These are phyloP conservation scores for Phymanthus crucifer DNA, from an alignment of 92 coral and sea anemone genomes.

Conservation along the genomic window DNA sequence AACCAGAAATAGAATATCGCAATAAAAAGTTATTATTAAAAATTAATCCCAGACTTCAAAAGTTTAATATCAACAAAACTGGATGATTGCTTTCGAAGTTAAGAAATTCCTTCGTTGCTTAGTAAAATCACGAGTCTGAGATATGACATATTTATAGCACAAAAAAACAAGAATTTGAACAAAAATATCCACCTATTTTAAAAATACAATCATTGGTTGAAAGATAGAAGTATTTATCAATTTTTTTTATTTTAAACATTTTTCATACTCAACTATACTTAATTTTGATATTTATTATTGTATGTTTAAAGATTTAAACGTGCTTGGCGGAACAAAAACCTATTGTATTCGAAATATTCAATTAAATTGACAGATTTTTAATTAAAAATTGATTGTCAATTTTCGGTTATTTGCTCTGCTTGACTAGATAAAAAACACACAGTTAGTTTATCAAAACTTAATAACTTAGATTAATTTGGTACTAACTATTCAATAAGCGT, in stretches of 20 bases:
- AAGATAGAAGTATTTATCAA: neutral
- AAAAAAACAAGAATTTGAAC: neutral
- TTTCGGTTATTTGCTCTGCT: constrained; percentile 1
- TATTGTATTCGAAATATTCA: constrained; percentile 35
- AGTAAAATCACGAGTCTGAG: neutral
- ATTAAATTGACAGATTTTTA: constrained; percentile 37
- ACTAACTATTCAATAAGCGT: too few species aligned
- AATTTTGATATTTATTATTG: neutral
- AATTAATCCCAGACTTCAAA: neutral
- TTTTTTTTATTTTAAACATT: neutral
- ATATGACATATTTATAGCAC: neutral
- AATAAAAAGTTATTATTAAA: neutral
- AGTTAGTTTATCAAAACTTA: too few species aligned
- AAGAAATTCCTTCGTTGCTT: constrained; percentile 2
- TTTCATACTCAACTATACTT: neutral
- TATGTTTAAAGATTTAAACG: constrained; percentile 6
- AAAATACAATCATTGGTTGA: neutral
- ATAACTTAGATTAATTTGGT: too few species aligned
- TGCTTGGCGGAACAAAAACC: constrained; percentile 2
- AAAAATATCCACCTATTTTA: neutral
- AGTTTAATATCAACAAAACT: neutral
- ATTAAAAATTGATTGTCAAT: constrained; percentile 14
- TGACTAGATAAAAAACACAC: constrained; percentile 4
- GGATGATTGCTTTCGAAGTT: neutral
- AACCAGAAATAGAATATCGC: neutral